Evolutionary conservation across 2,113 vertebrate species (phyloP).

Genomic region (Hoplias malabaricus): DNA sequence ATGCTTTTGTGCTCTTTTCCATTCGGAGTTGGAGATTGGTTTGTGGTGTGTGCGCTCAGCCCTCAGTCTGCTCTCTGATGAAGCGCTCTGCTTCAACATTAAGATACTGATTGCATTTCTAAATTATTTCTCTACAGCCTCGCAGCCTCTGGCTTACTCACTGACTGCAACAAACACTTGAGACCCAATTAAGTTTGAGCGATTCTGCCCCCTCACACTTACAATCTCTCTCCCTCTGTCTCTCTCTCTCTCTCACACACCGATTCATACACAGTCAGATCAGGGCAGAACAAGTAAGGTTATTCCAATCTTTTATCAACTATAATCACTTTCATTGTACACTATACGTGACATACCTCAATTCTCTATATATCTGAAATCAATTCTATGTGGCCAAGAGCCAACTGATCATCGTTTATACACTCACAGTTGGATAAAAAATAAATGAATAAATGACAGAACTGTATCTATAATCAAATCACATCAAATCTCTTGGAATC

Average conservation of each 20-base stretch:
- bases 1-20: neutral
- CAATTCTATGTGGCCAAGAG: too few relatives aligned
- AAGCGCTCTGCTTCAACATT: slow-evolving; percentile 19
- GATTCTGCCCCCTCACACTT: slow-evolving; percentile 8
- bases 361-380: too few relatives aligned
- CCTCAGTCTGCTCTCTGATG: slow-evolving; percentile 17
- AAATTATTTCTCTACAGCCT: slow-evolving; percentile 17
- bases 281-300: neutral
- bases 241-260: neutral
- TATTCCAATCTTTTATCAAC: neutral
- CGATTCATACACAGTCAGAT: neutral
- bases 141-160: slow-evolving; percentile 4
- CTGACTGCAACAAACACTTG: slow-evolving; percentile 61
- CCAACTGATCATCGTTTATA: too few relatives aligned
- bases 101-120: slow-evolving; percentile 23
- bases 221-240: neutral
- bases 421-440: too few relatives aligned
- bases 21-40: slow-evolving; percentile 2
- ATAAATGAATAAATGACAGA: too few relatives aligned
- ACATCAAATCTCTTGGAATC: too few relatives aligned
- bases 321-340: neutral
- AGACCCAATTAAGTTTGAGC: slow-evolving; percentile 55
- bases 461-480: too few relatives aligned
- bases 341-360: neutral
- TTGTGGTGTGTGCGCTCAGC: neutral